phyloP scores from a whole-genome alignment of 2,113 vertebrate genomes.

The Erpornis zantholeuca region DNA sequence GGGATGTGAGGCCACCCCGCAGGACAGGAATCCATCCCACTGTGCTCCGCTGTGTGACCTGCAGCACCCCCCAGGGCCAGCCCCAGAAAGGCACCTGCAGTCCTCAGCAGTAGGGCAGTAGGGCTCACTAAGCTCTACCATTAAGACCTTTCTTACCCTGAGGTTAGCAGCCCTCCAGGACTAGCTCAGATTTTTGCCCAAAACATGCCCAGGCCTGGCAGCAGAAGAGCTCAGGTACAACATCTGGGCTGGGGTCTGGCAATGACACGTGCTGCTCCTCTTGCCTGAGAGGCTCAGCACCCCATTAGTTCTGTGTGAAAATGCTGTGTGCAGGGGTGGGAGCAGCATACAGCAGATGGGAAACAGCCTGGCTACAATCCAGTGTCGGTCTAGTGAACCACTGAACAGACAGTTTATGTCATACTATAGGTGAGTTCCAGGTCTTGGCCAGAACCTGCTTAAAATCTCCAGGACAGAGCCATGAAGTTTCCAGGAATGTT shows the following conservation, averaged over 20 bases:
- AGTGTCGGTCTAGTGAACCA: not conserved
- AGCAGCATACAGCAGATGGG: not conserved
- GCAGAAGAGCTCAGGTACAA: accelerated
- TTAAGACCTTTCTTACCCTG: not conserved
- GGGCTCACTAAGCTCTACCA: not conserved
- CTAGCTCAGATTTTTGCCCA: not conserved
- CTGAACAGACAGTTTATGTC: not conserved
- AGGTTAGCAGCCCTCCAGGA: not conserved
- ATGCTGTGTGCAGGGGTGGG: not conserved
- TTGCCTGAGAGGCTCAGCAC: not conserved
- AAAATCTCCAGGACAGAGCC: not conserved
- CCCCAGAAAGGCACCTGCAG: not conserved
- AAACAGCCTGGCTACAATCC: not conserved
- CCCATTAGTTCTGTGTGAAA: not conserved
- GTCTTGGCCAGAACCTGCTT: not conserved
- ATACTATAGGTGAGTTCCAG: not conserved
- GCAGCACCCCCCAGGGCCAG: not conserved
- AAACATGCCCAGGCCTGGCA: not conserved
- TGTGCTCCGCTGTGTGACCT: not conserved
- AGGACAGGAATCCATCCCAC: accelerated
- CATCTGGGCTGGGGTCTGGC: accelerated
- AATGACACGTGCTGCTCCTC: too few relatives aligned
- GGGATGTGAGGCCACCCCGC: not conserved
- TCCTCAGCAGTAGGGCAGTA: not conserved
- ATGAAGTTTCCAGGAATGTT: not conserved